Percentiles rank a stretch among this genome's conserved stretches.
Evolutionary conservation across 2,797 vertebrate genomes (phyloP).

Genomic region (Miichthys miiuy): DNA sequence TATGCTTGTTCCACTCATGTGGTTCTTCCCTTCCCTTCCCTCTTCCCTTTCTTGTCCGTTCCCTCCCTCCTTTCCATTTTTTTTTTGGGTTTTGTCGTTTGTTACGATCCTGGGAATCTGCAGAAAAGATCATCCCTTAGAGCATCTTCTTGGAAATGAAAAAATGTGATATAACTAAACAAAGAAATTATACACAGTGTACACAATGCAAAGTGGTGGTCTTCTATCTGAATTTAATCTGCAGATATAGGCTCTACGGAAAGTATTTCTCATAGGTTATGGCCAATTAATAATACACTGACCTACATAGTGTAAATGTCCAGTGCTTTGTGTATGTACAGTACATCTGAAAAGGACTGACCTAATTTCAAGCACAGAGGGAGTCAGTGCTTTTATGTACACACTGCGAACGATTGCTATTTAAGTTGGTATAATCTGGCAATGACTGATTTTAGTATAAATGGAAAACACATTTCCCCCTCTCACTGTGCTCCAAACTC

Average conservation of each 20-base stretch:
- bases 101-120: conserved; percentile 47
- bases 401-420: conserved; percentile 33
- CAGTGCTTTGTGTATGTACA: conserved; percentile 7
- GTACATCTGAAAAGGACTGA: conserved; percentile 37
- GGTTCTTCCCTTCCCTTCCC: too few species aligned
- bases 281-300: background rate
- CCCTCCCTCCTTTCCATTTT: conserved; percentile 6
- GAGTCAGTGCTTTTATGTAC: conserved; percentile 2
- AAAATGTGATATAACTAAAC: conserved; percentile 30
- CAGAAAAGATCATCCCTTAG: conserved; percentile 60
- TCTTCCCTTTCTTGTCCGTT: conserved; percentile 27
- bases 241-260: background rate
- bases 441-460: conserved; percentile 50
- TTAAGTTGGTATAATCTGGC: conserved; percentile 45
- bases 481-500: conserved; percentile 45
- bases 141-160: conserved; percentile 28
- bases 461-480: conserved; percentile 62
- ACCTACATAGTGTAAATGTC: conserved; percentile 18
- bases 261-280: conserved; percentile 10
- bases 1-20: conserved; percentile 17
- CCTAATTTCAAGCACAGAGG: conserved; percentile 37
- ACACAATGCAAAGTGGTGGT: background rate
- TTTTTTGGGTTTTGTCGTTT: conserved; percentile 34
- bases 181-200: background rate
- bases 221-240: background rate